phyloP scores from a whole-genome alignment of 2,797 vertebrate species.

The Chiloscyllium punctatum region DNA sequence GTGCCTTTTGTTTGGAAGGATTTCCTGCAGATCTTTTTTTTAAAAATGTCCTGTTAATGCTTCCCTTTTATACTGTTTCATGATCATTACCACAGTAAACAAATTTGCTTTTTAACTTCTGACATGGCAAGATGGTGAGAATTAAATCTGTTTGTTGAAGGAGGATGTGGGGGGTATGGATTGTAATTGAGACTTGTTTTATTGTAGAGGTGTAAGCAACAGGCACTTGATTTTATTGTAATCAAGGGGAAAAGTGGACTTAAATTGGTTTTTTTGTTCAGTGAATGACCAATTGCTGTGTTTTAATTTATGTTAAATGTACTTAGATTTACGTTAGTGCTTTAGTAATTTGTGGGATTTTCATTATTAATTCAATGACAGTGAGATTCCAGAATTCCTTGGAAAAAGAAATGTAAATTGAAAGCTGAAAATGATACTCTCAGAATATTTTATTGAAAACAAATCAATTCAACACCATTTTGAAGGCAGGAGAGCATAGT shows the following conservation, averaged over 20 bases:
- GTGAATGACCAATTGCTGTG: background rate
- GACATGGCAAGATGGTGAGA: conserved; percentile 51
- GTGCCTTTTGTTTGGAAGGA: conserved; percentile 44
- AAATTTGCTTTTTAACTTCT: conserved; percentile 50
- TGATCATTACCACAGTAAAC: conserved; percentile 53
- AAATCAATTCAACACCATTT: background rate
- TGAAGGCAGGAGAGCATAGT: background rate
- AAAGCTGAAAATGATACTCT: background rate
- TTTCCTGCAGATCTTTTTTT: conserved; percentile 22
- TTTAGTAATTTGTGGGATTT: background rate
- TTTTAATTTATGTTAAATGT: background rate
- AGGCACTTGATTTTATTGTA: background rate
- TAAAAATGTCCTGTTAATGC: conserved; percentile 46
- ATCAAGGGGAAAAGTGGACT: background rate
- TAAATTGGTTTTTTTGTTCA: background rate
- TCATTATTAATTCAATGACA: background rate
- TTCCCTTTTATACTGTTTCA: conserved; percentile 44
- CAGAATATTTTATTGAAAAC: background rate
- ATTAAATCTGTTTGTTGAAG: conserved; percentile 51
- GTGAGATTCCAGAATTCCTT: background rate
- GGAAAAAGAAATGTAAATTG: too few species aligned
- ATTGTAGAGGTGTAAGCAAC: background rate
- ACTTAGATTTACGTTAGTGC: background rate
- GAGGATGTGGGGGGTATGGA: conserved; percentile 29
- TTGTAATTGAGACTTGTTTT: background rate